Evolutionary conservation across 92 coral and sea anemone genomes (phyloP), one percentile per base, ranked within the genome.

Genomic region (Epizoanthus stellaris): DNA sequence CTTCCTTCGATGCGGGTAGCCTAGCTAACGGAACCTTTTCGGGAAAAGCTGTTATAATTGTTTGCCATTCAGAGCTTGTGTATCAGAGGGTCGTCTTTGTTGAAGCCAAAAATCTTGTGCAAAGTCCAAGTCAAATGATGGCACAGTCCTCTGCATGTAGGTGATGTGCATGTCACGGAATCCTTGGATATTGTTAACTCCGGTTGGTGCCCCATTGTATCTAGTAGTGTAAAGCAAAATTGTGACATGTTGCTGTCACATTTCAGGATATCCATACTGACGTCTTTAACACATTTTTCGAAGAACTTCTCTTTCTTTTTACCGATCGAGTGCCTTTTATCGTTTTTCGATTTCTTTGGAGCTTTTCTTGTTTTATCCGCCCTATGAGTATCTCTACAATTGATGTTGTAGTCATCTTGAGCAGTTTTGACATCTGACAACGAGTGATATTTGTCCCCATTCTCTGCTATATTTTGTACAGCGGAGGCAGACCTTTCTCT

Each of bases 141-240:
- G 69, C 93, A 90, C 42, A 25, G 53, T 43, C 14, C 6, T n/a
- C 53, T 45, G 70, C 90, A 90, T 14, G 66, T 8, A 38, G 73
- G 73, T 16, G 90, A 81, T 57, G 90, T 71, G 74, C 90, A 90
- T 20, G 80, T 57, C 11, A 49, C 68, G 38, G 85, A 79, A 67
- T 80, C 82, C 52, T 89, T 80, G 36, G 86, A 62, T 61, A 89
- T 25, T 49, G 61, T 80, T 47, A 81, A 58, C 40, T 86, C 34
- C 45, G 81, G 68, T 40, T 54, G 84, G 23, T 84, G 75, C 4
- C 91, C 85, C 88, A 85, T 85, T 12, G 89, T 85, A 70, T 89
- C 85, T 2, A 84, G 67, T 42, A 88, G 12, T 68, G 77, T 71
- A 14, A 87, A 82, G 21, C 72, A 30, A 67, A 89, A 23, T 23